Evolutionary conservation across 2,113 vertebrate species (phyloP), one percentile per base, ranked within the genome.

Genomic region (Brachypodius melanocephalos): DNA sequence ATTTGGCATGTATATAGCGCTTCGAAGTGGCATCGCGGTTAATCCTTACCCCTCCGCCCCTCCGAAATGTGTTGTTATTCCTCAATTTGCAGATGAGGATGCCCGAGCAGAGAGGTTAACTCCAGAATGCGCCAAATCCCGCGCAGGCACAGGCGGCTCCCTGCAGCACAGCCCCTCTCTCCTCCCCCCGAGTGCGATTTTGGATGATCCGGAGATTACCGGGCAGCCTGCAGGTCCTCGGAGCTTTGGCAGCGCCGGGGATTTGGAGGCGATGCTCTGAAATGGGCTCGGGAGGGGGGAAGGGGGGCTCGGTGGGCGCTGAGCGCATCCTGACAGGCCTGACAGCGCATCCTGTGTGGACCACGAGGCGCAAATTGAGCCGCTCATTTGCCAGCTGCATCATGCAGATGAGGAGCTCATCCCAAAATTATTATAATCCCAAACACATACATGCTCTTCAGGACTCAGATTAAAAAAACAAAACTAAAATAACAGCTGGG

Each of bases 11-110:
- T 88, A 79, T 52, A 25, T 20, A 62, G 57, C 0, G 0, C 72
- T 95, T 77, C 63, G 34, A 57, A 95, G 88, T 9, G 19, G 63
- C 65, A 13, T 71, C 2, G 1, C 83, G 6, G 78, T 32, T 96
- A 94, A 96, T 94, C 85, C 75, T 90, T 12, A 45, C 34, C 76
- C 76, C 72, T 4, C n/a, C 8, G 1, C 72, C 72, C 40, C 51
- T 94, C 75, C 12, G 79, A 80, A 91, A 72, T 63, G 77, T 66
- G 90, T 1, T 83, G 91, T 67, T 88, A 90, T 86, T 94, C 91
- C 63, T 62, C 72, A 48, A 4, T 81, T 88, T 85, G 82, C 59
- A 28, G 61, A 51, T 31, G 82, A 85, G 38, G 74, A 85, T 89
- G 85, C 91, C 81, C 55, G 16, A 40, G 67, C 74, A 73, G 63